Conservation (phyloP, 2,113 vertebrate genomes). For the Willisornis vidua region DNA sequence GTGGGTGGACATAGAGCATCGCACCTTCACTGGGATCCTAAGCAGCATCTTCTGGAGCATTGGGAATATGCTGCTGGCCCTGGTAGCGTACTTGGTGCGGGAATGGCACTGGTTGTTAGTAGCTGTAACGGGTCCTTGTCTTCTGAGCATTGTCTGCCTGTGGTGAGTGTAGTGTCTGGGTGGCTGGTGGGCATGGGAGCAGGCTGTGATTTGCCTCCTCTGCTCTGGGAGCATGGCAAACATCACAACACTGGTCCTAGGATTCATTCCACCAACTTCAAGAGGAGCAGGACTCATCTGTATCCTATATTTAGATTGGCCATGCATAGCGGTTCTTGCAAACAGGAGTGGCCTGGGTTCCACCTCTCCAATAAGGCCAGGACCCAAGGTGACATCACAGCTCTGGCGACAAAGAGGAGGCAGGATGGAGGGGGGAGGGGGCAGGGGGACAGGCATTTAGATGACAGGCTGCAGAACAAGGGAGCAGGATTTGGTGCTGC, state of each 20-base stretch:
- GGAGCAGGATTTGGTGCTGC: neutral
- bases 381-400: neutral
- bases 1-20: constrained; percentile 82
- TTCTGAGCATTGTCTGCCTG: constrained; percentile 75
- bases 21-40: constrained; percentile 77
- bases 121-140: constrained; percentile 78
- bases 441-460: neutral
- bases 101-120: constrained; percentile 86
- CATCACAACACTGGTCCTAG: fast-evolving
- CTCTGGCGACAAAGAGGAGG: neutral
- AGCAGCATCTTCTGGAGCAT: constrained; percentile 79
- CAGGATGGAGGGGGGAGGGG: neutral
- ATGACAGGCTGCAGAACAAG: neutral
- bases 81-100: constrained; percentile 78
- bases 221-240: neutral
- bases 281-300: neutral
- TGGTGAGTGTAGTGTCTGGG: constrained; percentile 72
- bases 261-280: neutral
- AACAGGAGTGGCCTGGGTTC: neutral
- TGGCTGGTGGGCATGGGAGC: neutral
- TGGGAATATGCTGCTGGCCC: constrained; percentile 81
- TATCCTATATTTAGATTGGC: neutral
- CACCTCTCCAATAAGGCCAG: neutral
- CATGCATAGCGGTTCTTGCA: neutral
- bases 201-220: neutral